Evolutionary conservation across 2,797 vertebrate genomes (phyloP).

Genomic region (Hyperoplus immaculatus): DNA sequence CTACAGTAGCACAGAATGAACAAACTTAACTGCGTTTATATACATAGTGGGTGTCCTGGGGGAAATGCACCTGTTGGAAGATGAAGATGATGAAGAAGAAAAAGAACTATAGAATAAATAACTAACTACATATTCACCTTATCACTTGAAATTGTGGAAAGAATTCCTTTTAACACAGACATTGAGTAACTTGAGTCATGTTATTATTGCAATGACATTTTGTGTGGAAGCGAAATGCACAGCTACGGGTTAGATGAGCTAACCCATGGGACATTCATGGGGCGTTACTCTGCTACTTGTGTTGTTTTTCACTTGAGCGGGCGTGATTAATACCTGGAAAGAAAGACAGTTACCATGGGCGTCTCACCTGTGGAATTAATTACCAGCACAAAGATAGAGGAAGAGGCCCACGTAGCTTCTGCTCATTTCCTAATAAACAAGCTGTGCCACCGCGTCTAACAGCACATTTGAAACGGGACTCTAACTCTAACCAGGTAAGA

Average conservation of each 20-base stretch:
- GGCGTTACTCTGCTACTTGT: constrained; percentile 61
- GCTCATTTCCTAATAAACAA: constrained; percentile 80
- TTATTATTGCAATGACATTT: constrained; percentile 1
- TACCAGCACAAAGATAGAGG: constrained; percentile 63
- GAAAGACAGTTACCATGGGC: constrained; percentile 79
- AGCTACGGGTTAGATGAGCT: too few species aligned
- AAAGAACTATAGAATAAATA: too few species aligned
- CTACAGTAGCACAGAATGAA: too few species aligned
- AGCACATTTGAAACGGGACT: constrained; percentile 33
- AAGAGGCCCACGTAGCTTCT: constrained; percentile 16
- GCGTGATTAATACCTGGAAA: constrained; percentile 74
- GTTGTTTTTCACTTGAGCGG: constrained; percentile 79
- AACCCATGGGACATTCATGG: constrained; percentile 18
- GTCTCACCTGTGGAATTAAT: constrained; percentile 85
- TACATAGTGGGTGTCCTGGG: too few species aligned
- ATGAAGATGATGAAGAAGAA: too few species aligned
- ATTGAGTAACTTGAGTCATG: constrained; percentile 22
- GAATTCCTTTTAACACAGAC: too few species aligned
- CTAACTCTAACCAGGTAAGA: constrained; percentile 75
- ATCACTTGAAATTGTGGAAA: too few species aligned
- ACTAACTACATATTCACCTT: too few species aligned
- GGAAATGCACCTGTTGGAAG: too few species aligned
- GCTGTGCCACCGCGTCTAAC: constrained; percentile 33
- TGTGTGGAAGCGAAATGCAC: too few species aligned
- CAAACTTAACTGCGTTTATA: too few species aligned